phyloP scores from a whole-genome alignment of 2,797 vertebrate genomes.

The Cetoscarus ocellatus region DNA sequence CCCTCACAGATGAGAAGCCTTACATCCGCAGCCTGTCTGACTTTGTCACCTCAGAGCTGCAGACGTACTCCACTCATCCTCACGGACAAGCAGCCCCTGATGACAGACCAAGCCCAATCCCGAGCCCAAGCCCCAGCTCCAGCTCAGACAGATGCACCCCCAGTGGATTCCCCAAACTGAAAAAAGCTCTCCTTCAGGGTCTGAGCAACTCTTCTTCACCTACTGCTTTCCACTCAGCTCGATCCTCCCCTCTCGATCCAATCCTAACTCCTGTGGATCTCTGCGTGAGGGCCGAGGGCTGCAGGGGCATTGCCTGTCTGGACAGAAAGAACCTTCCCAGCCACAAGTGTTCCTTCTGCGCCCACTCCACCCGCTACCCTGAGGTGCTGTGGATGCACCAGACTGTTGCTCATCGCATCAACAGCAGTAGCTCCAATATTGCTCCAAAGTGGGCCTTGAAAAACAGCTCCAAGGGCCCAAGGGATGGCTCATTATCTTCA shows the following conservation, averaged over 20 bases:
- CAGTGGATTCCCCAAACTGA: constrained; percentile 71
- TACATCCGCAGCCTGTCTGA: constrained; percentile 83
- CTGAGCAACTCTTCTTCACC: constrained; percentile 49
- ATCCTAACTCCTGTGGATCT: constrained; percentile 73
- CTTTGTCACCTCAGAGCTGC: constrained; percentile 80
- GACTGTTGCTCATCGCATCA: constrained; percentile 93
- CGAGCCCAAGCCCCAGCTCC: constrained; percentile 58
- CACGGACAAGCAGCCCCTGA: constrained; percentile 66
- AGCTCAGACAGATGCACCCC: constrained; percentile 62
- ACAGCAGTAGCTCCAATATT: constrained; percentile 88
- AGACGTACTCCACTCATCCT: constrained; percentile 77
- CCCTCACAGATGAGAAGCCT: constrained; percentile 87
- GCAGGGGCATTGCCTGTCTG: constrained; percentile 64
- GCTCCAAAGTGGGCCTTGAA: constrained; percentile 91
- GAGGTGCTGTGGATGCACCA: constrained; percentile 98
- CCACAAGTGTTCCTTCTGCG: constrained; percentile 94
- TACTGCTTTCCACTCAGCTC: constrained; percentile 52
- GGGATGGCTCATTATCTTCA: constrained; percentile 80
- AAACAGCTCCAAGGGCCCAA: constrained; percentile 83
- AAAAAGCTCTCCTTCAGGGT: constrained; percentile 71
- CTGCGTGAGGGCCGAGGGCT: constrained; percentile 72
- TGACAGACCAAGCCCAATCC: constrained; percentile 49
- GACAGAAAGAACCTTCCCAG: constrained; percentile 84
- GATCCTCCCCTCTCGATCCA: constrained; percentile 42
- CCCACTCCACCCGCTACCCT: constrained; percentile 91